Conservation (phyloP, 92 coral and sea anemone species). For the Pocillopora meandrina region DNA sequence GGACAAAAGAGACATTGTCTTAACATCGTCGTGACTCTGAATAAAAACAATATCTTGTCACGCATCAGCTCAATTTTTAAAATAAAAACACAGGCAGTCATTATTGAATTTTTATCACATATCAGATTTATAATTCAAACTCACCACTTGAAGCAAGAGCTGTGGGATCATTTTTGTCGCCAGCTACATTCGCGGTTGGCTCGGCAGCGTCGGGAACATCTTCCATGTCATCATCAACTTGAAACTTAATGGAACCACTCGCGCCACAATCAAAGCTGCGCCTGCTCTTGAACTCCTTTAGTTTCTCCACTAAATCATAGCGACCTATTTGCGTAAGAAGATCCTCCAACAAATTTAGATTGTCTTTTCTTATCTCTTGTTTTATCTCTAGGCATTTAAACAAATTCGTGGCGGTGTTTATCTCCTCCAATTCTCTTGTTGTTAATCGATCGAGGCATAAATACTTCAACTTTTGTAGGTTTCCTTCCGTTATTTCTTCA, state of each 20-base stretch:
- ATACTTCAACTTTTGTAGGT: conserved; percentile 26
- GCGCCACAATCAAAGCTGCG: background rate
- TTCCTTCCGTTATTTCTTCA: conserved; percentile 12
- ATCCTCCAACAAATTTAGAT: conserved; percentile 8
- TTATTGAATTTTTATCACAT: background rate
- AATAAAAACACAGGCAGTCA: background rate
- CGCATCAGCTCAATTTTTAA: background rate
- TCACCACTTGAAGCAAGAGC: background rate
- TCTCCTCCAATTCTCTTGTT: conserved; percentile 3
- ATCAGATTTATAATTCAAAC: background rate
- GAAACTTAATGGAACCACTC: too few relatives aligned
- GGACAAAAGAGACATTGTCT: too few relatives aligned
- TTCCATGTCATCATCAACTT: too few relatives aligned
- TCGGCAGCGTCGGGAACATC: background rate
- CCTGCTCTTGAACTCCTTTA: conserved; percentile 1
- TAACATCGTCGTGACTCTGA: too few relatives aligned
- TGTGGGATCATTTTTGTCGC: background rate
- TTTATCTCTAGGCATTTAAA: conserved; percentile 17
- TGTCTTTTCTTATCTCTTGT: background rate
- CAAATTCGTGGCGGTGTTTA: background rate
- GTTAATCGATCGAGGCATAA: conserved; percentile 19
- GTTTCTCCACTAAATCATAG: conserved; percentile 5
- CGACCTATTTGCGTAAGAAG: conserved; percentile 25
- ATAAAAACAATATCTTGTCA: too few relatives aligned
- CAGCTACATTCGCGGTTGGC: background rate